Conservation (phyloP, 1,140 invertebrate species). For the Conus ventricosus region DNA sequence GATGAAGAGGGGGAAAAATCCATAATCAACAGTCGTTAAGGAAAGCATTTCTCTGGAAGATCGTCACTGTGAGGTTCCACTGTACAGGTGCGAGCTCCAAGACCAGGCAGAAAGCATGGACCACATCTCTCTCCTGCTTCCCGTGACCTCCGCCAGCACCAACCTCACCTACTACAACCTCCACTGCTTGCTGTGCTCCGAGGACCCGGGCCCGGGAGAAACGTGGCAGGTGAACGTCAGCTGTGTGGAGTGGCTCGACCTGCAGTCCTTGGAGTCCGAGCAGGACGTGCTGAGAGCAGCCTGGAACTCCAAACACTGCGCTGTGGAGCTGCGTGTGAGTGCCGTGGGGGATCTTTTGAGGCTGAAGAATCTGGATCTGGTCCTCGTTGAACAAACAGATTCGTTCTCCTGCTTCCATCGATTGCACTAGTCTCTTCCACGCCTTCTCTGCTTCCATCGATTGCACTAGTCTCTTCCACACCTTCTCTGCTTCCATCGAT, state of each 20-base stretch:
- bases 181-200: slow-evolving; percentile 27
- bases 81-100: not conserved
- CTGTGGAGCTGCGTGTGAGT: slow-evolving; percentile 2
- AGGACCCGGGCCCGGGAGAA: not conserved
- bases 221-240: slow-evolving; percentile 29
- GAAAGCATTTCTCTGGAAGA: not conserved
- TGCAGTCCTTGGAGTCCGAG: slow-evolving; percentile 16
- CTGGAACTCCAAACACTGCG: not conserved
- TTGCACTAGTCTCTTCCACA: too few relatives aligned
- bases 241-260: slow-evolving; percentile 14
- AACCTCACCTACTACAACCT: slow-evolving; percentile 33
- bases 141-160: slow-evolving; percentile 20
- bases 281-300: slow-evolving; percentile 10
- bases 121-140: not conserved
- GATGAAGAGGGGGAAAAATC: too few relatives aligned
- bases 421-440: too few relatives aligned
- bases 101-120: not conserved
- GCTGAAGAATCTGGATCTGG: too few relatives aligned
- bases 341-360: not conserved
- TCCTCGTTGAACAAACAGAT: too few relatives aligned
- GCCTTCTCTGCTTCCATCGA: too few relatives aligned
- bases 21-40: too few relatives aligned
- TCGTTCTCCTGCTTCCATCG: too few relatives aligned
- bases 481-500: too few relatives aligned
- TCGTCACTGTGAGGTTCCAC: not conserved